Evolutionary conservation across 2,113 vertebrate genomes (phyloP).

Genomic region (Gopherus flavomarginatus): DNA sequence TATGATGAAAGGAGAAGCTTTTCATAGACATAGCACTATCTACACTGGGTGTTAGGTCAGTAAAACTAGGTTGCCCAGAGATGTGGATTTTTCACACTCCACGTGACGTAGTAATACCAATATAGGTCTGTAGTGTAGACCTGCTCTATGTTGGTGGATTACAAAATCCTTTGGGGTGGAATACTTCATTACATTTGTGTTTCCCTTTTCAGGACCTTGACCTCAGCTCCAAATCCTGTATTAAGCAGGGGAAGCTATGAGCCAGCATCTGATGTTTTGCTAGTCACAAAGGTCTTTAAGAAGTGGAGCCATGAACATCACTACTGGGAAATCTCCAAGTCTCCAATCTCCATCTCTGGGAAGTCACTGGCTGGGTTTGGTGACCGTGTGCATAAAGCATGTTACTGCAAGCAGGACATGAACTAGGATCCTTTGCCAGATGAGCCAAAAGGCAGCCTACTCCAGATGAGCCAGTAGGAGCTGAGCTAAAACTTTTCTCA

Average conservation of each 20-base stretch:
- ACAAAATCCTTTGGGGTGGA: background rate
- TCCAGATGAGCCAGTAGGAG: slow-evolving; percentile 58
- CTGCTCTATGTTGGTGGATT: background rate
- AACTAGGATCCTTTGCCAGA: slow-evolving; percentile 42
- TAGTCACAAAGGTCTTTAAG: background rate
- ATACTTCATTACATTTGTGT: background rate
- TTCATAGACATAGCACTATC: background rate
- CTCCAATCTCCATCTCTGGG: background rate
- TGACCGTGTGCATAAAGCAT: background rate
- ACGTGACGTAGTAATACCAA: background rate
- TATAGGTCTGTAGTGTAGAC: background rate
- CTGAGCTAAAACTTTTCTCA: slow-evolving; percentile 23
- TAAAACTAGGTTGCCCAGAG: background rate
- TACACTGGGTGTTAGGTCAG: background rate
- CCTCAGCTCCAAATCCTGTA: background rate
- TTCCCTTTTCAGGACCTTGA: slow-evolving; percentile 10
- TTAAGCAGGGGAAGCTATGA: slow-evolving; percentile 1
- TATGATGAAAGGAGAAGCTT: background rate
- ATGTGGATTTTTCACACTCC: background rate
- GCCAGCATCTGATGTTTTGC: background rate
- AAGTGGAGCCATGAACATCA: background rate
- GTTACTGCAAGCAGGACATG: background rate
- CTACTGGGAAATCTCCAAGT: slow-evolving; percentile 1
- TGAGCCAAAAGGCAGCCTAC: slow-evolving; percentile 38
- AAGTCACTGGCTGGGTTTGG: background rate